A percentile compares a stretch with the other conserved stretches of the same genome.
Evolutionary conservation across 2,797 vertebrate species (phyloP).

Genomic region (Anabas testudineus): DNA sequence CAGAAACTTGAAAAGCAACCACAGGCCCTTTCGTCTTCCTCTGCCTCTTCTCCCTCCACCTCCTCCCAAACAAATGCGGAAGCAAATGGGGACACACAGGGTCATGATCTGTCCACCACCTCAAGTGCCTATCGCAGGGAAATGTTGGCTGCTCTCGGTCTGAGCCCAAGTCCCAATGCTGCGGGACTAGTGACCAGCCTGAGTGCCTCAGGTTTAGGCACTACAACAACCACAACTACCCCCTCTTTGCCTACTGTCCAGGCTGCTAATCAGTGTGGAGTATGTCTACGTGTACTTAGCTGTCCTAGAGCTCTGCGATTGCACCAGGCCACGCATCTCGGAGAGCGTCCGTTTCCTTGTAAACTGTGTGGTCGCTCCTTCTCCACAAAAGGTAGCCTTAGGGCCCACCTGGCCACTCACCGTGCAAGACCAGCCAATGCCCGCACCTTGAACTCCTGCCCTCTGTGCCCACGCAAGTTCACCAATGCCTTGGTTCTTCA

Average conservation of each 20-base stretch:
- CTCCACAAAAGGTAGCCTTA: slow-evolving; percentile 92
- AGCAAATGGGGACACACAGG: slow-evolving; percentile 67
- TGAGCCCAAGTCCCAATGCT: slow-evolving; percentile 78
- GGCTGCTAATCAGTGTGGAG: slow-evolving; percentile 91
- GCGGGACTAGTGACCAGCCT: slow-evolving; percentile 60
- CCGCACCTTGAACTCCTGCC: slow-evolving; percentile 92
- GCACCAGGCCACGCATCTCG: slow-evolving; percentile 92
- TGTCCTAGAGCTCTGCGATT: slow-evolving; percentile 92
- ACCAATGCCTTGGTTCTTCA: slow-evolving; percentile 94
- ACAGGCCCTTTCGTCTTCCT: slow-evolving; percentile 51
- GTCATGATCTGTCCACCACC: slow-evolving; percentile 76
- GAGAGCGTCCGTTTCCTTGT: slow-evolving; percentile 93
- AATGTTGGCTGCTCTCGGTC: slow-evolving; percentile 86
- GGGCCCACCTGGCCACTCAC: slow-evolving; percentile 91
- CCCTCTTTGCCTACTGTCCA: slow-evolving; percentile 68
- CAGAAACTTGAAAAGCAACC: slow-evolving; percentile 93
- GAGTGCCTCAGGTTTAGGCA: slow-evolving; percentile 62
- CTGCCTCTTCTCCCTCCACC: slow-evolving; percentile 61
- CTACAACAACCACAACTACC: slow-evolving; percentile 35
- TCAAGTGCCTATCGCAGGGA: slow-evolving; percentile 83
- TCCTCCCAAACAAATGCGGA: slow-evolving; percentile 65
- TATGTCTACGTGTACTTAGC: slow-evolving; percentile 91
- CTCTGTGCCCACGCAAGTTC: slow-evolving; percentile 93
- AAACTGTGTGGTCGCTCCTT: slow-evolving; percentile 93
- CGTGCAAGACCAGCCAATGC: slow-evolving; percentile 89